phyloP scores from a whole-genome alignment of 2,888 invertebrate species.

The Lamproptera curius region DNA sequence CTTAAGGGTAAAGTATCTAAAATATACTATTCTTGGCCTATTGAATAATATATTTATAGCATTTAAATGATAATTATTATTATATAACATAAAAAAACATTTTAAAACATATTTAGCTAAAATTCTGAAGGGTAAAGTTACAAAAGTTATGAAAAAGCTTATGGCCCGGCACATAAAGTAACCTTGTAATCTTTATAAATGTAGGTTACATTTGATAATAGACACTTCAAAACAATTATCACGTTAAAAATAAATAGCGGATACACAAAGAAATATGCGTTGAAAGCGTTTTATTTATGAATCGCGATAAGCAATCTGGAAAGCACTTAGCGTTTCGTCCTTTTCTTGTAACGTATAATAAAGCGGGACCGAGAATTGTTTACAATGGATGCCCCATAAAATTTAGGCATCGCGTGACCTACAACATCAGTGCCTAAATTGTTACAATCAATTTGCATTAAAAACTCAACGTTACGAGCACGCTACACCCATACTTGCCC shows the following conservation, averaged over 20 bases:
- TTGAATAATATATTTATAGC: no score
- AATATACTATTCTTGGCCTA: no score
- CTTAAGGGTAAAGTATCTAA: no score
- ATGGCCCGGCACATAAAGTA: no score
- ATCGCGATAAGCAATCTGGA: constrained; percentile 2
- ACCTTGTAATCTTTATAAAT: no score
- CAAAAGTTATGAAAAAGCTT: no score
- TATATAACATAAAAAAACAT: no score
- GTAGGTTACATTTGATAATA: no score
- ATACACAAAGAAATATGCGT: constrained; percentile 6
- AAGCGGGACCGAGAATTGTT: constrained; percentile 8
- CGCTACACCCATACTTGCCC: constrained; percentile 3
- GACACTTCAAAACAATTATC: no score
- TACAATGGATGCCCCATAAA: constrained; percentile 10
- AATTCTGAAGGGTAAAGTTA: no score
- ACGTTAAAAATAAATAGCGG: neutral
- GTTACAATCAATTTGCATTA: constrained; percentile 18
- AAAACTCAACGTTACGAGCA: constrained; percentile 7
- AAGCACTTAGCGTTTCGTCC: neutral
- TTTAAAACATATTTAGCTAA: no score
- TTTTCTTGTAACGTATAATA: neutral
- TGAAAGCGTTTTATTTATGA: constrained; percentile 6
- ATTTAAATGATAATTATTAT: no score
- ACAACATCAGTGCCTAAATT: constrained; percentile 10
- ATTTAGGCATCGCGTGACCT: constrained; percentile 13